Percentiles rank a stretch among this genome's conserved stretches.
Conservation (phyloP, 37 sponge, comb jelly and placozoan species). For the Halisarca cf. caerulea region DNA sequence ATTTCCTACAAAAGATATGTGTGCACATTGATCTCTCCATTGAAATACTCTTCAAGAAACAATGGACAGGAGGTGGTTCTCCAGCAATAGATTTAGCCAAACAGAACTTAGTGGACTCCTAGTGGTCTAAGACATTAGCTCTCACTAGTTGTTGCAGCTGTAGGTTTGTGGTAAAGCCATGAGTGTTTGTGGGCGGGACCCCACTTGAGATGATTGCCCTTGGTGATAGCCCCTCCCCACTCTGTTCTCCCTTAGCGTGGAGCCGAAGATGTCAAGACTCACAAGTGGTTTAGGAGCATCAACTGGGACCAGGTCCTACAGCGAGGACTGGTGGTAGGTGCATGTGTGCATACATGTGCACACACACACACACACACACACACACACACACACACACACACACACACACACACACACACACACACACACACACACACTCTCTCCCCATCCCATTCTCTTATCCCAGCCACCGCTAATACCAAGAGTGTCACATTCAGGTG, state of each 20-base stretch:
- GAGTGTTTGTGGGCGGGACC: not conserved
- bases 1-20: no score
- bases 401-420: not conserved
- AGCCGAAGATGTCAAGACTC: slow-evolving; percentile 85
- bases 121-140: no score
- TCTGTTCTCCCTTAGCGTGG: slow-evolving; percentile 65
- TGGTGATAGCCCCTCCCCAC: not conserved
- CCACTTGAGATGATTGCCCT: not conserved
- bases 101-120: not conserved
- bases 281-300: slow-evolving; percentile 87
- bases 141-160: not conserved
- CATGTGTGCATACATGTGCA: no score
- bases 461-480: slow-evolving; percentile 85
- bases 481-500: slow-evolving; percentile 80
- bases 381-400: slow-evolving; percentile 9
- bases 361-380: not conserved
- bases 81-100: no score
- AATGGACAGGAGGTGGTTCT: no score
- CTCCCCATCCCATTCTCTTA: no score
- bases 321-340: slow-evolving; percentile 65
- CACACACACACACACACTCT: slow-evolving; percentile 13
- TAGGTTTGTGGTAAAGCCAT: not conserved
- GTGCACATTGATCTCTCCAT: no score
- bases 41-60: no score
- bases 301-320: slow-evolving; percentile 90